Conservation (phyloP, 2,888 invertebrate genomes). For the Bimastos eiseni region DNA sequence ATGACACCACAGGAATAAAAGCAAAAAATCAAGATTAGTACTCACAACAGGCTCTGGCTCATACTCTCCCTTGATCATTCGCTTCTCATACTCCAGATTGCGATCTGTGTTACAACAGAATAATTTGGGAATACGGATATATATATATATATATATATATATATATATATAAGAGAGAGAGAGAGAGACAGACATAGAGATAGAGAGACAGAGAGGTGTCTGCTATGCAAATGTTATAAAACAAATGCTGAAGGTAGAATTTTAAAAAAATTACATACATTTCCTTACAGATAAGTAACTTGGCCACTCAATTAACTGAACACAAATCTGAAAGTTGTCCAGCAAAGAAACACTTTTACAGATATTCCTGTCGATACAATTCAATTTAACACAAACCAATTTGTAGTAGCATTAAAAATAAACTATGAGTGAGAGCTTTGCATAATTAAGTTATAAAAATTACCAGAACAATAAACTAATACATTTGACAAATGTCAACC, state of each 20-base stretch:
- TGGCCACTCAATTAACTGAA: background rate
- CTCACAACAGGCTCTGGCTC: constrained; percentile 48
- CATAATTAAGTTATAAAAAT: background rate
- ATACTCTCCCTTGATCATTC: constrained; percentile 27
- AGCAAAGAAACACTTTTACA: background rate
- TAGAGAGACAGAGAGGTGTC: too few relatives aligned
- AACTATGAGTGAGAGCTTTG: background rate
- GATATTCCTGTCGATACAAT: background rate
- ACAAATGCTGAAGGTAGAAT: background rate
- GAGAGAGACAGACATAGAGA: too few relatives aligned
- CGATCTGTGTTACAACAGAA: constrained; percentile 20
- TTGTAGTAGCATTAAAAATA: background rate
- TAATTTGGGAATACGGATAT: background rate
- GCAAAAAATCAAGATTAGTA: background rate
- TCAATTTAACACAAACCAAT: background rate
- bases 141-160: too few relatives aligned
- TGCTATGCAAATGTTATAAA: too few relatives aligned
- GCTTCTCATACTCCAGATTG: constrained; percentile 31
- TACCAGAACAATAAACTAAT: background rate
- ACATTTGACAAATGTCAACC: background rate
- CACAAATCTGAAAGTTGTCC: background rate
- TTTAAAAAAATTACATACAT: background rate
- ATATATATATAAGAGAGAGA: too few relatives aligned
- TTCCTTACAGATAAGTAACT: background rate
- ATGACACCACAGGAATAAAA: background rate